Percentiles rank a stretch among this genome's conserved stretches.
Evolutionary conservation across 2,888 invertebrate species (phyloP).

Genomic region (Steinernema scapterisci): DNA sequence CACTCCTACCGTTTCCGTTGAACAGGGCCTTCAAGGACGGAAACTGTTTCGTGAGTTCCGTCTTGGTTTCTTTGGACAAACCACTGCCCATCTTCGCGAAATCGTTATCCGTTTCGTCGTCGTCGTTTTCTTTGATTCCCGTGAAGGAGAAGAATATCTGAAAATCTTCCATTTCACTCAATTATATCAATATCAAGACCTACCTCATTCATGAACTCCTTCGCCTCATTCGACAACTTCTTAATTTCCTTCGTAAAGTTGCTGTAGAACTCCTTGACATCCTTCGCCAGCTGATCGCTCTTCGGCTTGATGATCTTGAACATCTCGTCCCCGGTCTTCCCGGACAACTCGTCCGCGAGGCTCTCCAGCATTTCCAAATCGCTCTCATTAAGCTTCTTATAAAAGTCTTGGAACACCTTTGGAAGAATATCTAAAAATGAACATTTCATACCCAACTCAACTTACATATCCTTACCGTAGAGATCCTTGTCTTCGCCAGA

Average conservation of each 20-base stretch:
- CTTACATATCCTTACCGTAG: neutral
- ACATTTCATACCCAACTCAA: neutral
- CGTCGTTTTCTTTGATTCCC: slow-evolving; percentile 11
- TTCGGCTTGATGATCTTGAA: slow-evolving; percentile 12
- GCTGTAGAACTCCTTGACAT: neutral
- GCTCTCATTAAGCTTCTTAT: slow-evolving; percentile 1
- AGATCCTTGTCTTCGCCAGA: neutral
- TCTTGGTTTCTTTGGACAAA: neutral
- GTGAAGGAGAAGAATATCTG: slow-evolving; percentile 13
- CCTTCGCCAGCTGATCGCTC: slow-evolving; percentile 3
- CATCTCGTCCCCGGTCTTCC: neutral
- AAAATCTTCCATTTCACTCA: neutral
- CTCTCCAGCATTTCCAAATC: slow-evolving; percentile 3
- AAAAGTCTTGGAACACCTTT: slow-evolving; percentile 4
- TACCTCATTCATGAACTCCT: slow-evolving; percentile 20
- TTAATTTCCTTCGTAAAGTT: neutral
- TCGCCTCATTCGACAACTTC: neutral
- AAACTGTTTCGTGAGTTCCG: neutral
- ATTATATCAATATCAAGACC: neutral
- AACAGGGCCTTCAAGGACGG: neutral
- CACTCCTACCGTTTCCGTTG: neutral
- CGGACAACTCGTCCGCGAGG: neutral
- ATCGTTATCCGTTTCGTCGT: neutral
- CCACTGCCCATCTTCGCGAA: neutral
- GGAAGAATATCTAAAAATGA: neutral